Evolutionary conservation across 1,140 invertebrate species (phyloP).

Genomic region (Cotesia glomerata): DNA sequence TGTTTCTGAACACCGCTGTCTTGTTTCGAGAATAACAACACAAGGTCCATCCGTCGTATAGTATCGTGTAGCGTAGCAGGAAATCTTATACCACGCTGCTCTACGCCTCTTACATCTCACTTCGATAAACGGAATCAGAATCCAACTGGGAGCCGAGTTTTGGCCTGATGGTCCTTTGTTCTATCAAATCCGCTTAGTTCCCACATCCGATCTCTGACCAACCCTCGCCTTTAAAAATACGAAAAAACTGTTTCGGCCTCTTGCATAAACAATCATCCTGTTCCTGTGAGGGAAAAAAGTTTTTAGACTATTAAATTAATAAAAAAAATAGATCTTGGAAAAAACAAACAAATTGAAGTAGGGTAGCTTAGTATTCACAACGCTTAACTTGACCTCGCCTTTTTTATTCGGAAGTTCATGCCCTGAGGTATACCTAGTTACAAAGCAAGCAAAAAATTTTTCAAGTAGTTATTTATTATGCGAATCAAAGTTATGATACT

Average conservation of each 20-base stretch:
- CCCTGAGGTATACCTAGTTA: too few relatives aligned
- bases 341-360: too few relatives aligned
- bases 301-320: background rate
- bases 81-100: constrained; percentile 11
- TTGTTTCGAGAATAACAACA: constrained; percentile 13
- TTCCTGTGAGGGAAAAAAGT: background rate
- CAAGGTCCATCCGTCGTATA: constrained; percentile 28
- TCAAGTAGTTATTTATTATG: too few relatives aligned
- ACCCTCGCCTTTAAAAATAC: background rate
- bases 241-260: background rate
- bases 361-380: too few relatives aligned
- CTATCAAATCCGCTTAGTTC: constrained; percentile 39
- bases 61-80: background rate
- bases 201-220: constrained; percentile 2
- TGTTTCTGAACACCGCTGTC: constrained; percentile 10
- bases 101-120: constrained; percentile 25
- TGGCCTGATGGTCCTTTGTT: constrained; percentile 35
- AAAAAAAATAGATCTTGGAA: background rate
- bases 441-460: too few relatives aligned
- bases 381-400: too few relatives aligned
- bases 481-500: too few relatives aligned
- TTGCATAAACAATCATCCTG: background rate
- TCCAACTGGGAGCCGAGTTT: constrained; percentile 1
- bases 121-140: background rate
- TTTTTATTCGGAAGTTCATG: too few relatives aligned